phyloP scores from a whole-genome alignment of 2,888 invertebrate species.

The Megamerina dolium region DNA sequence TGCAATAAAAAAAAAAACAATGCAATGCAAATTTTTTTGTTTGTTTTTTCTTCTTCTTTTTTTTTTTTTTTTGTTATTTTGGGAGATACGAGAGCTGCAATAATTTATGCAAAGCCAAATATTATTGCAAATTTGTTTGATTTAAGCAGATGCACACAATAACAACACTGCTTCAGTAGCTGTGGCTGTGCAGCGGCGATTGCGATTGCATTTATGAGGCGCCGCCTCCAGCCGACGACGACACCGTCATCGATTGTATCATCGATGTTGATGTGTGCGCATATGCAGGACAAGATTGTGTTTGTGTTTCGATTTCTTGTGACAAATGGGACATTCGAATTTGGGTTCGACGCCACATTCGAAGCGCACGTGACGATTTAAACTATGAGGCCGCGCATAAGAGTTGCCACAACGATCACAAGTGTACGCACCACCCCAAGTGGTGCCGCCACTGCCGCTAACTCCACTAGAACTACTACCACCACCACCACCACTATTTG shows the following conservation, averaged over 20 bases:
- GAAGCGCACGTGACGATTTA: slow-evolving; percentile 56
- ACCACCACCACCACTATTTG: slow-evolving; percentile 21
- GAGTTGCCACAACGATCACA: slow-evolving; percentile 56
- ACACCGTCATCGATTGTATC: slow-evolving; percentile 39
- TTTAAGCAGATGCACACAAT: too few relatives aligned
- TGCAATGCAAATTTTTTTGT: too few relatives aligned
- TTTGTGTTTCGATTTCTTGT: slow-evolving; percentile 54
- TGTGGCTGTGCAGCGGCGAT: neutral
- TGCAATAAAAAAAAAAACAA: too few relatives aligned
- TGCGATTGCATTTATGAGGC: neutral
- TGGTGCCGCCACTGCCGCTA: slow-evolving; percentile 19
- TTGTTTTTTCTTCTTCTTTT: too few relatives aligned
- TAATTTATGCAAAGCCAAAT: too few relatives aligned
- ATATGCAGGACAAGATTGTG: slow-evolving; percentile 50
- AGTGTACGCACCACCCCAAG: slow-evolving; percentile 46
- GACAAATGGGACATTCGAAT: slow-evolving; percentile 58
- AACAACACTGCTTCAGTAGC: neutral
- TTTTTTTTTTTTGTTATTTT: too few relatives aligned
- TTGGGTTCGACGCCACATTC: slow-evolving; percentile 59
- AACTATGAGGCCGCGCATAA: slow-evolving; percentile 54
- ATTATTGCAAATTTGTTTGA: too few relatives aligned
- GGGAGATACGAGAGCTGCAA: too few relatives aligned
- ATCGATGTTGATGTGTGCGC: slow-evolving; percentile 52
- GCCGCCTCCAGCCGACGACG: neutral
- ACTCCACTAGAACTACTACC: slow-evolving; percentile 10